phyloP scores from a whole-genome alignment of 2,113 vertebrate genomes.

The Oncorhynchus tshawytscha region DNA sequence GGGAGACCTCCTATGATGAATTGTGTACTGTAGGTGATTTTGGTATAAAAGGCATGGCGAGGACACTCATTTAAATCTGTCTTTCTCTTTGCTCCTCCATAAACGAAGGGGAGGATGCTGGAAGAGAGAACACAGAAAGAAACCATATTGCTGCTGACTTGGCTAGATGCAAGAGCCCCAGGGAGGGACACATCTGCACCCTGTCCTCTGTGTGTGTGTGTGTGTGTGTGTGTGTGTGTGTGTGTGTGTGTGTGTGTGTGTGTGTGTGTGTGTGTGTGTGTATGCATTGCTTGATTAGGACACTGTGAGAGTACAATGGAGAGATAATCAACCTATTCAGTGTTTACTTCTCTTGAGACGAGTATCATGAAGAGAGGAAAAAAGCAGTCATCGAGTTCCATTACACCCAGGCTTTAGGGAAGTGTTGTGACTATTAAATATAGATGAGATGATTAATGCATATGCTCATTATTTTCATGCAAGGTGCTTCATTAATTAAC shows the following conservation, averaged over 20 bases:
- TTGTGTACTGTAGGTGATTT: no score
- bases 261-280: constrained; percentile 24
- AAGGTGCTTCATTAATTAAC: constrained; percentile 62
- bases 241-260: constrained; percentile 14
- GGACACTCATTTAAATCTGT: neutral
- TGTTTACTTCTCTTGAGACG: constrained; percentile 8
- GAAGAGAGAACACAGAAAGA: constrained; percentile 34
- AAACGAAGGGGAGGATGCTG: constrained; percentile 43
- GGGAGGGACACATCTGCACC: neutral
- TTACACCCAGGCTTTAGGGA: neutral
- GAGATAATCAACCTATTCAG: constrained; percentile 3
- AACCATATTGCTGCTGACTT: constrained; percentile 41
- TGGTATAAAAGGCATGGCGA: no score
- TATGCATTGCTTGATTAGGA: no score
- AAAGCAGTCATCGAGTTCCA: neutral
- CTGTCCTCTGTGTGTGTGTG: neutral
- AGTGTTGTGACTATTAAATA: constrained; percentile 50
- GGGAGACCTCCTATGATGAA: no score
- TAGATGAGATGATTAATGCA: constrained; percentile 65
- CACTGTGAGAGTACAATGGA: neutral
- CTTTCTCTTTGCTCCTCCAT: neutral
- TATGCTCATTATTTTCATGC: constrained; percentile 47
- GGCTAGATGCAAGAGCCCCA: constrained; percentile 27
- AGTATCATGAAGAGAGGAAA: constrained; percentile 3
- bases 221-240: neutral